These are phyloP conservation scores for Anoplopoma fimbria DNA, from an alignment of 2,113 vertebrate species.

Conservation along the genomic window DNA sequence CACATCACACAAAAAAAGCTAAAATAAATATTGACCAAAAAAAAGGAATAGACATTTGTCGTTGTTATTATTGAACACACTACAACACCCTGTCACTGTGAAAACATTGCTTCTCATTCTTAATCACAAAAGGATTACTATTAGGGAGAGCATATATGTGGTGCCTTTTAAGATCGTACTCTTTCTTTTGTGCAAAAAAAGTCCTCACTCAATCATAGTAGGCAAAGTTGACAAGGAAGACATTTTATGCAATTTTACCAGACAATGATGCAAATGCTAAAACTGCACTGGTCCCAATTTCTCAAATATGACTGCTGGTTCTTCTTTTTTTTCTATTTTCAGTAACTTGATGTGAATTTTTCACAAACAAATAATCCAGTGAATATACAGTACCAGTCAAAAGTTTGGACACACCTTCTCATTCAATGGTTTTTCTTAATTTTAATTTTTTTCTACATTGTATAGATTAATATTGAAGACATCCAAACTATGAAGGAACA, in stretches of 20 bases:
- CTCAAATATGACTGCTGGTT: neutral
- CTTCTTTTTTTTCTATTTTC: neutral
- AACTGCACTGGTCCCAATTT: neutral
- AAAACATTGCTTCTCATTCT: neutral
- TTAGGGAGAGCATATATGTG: neutral
- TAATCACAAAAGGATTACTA: neutral
- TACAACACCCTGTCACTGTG: neutral
- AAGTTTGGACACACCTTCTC: too few species aligned
- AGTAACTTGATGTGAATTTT: neutral
- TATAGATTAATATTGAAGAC: too few species aligned
- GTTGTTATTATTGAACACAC: neutral
- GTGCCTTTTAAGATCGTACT: neutral
- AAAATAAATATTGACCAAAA: conserved; percentile 63
- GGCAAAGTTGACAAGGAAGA: neutral
- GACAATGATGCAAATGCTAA: neutral
- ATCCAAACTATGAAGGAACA: too few species aligned
- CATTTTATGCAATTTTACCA: neutral
- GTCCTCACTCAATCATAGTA: too few species aligned
- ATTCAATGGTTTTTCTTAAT: too few species aligned
- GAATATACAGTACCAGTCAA: too few species aligned
- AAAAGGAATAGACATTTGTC: neutral
- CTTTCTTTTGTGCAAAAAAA: neutral
- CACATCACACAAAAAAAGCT: conserved; percentile 52
- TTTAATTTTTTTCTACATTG: too few species aligned
- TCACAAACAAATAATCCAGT: too few species aligned